Conservation (phyloP, 2,797 vertebrate species). For the Acrocephalus scirpaceus region DNA sequence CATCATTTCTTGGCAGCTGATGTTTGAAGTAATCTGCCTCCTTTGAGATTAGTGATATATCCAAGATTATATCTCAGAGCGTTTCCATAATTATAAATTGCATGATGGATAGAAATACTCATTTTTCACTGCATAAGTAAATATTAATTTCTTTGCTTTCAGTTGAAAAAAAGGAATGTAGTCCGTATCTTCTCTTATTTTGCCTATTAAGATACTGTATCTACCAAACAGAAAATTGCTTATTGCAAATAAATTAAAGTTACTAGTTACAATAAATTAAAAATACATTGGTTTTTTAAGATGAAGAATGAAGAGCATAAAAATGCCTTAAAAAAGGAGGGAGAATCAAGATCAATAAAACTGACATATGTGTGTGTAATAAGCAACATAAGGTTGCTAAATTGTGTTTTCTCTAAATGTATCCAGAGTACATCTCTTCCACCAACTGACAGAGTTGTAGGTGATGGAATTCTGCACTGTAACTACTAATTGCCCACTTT, state of each 20-base stretch:
- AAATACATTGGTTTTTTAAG: neutral
- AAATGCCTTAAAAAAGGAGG: neutral
- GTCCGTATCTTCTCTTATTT: neutral
- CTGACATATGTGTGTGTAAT: neutral
- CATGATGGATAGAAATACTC: neutral
- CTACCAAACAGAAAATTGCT: neutral
- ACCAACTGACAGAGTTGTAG: neutral
- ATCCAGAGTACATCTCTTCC: neutral
- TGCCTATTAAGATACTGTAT: neutral
- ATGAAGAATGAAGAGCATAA: neutral
- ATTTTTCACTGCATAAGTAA: constrained; percentile 6
- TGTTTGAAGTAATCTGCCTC: constrained; percentile 24
- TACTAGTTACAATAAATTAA: neutral
- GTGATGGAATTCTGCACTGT: neutral
- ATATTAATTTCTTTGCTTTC: neutral
- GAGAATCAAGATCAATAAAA: neutral
- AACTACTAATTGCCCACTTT: neutral
- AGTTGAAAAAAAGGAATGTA: neutral
- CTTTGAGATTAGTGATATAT: constrained; percentile 18
- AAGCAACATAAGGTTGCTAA: neutral
- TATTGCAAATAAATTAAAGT: neutral
- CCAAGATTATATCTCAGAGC: neutral
- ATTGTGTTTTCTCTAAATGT: neutral
- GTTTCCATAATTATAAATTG: neutral
- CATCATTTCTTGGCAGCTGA: neutral